phyloP scores from a whole-genome alignment of 2,888 invertebrate genomes.

The Boloria euphrosyne region DNA sequence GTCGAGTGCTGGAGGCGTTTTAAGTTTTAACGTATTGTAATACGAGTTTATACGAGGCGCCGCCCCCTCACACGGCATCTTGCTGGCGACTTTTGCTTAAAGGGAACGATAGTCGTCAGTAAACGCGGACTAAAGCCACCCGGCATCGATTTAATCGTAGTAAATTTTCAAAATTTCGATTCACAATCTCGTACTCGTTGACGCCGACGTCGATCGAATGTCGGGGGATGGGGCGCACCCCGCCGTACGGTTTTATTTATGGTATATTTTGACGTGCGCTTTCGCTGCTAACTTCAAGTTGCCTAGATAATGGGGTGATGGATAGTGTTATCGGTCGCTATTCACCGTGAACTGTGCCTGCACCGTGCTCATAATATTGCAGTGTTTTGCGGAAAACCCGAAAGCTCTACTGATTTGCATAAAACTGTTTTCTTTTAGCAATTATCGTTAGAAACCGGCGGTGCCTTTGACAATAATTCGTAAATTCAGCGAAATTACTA shows the following conservation, averaged over 20 bases:
- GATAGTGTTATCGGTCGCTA: constrained; percentile 80
- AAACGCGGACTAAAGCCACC: constrained; percentile 55
- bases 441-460: constrained; percentile 53
- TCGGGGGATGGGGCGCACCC: constrained; percentile 60
- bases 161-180: constrained; percentile 53
- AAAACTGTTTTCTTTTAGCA: constrained; percentile 43
- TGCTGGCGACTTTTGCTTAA: constrained; percentile 52
- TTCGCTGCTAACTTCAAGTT: constrained; percentile 76
- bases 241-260: constrained; percentile 75
- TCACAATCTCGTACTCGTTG: constrained; percentile 52
- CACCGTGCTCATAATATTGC: constrained; percentile 63
- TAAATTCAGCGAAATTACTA: constrained; percentile 40
- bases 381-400: constrained; percentile 63
- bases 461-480: constrained; percentile 53
- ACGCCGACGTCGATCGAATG: constrained; percentile 56
- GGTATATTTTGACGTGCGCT: constrained; percentile 79
- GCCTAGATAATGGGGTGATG: constrained; percentile 78
- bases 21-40: constrained; percentile 73
- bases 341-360: constrained; percentile 68
- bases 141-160: constrained; percentile 55
- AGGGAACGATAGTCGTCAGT: constrained; percentile 53
- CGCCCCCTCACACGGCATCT: constrained; percentile 50
- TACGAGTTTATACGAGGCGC: constrained; percentile 58
- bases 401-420: constrained; percentile 48
- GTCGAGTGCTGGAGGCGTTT: constrained; percentile 64